Conservation (phyloP, 2,113 vertebrate species). For the Cololabis saira region DNA sequence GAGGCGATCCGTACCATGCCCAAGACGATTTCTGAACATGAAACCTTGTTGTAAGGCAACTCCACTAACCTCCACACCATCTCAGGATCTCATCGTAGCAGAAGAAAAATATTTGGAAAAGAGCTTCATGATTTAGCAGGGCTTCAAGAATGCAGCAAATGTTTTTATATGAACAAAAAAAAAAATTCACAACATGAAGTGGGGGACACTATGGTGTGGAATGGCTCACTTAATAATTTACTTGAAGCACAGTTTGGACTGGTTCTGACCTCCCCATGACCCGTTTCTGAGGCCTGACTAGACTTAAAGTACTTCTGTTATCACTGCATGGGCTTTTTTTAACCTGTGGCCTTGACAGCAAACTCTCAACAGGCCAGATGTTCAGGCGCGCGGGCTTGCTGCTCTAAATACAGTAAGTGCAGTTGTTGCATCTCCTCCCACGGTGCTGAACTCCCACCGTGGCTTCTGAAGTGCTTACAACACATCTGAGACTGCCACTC, state of each 20-base stretch:
- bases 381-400: conserved; percentile 16
- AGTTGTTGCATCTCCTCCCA: conserved; percentile 40
- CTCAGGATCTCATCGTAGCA: neutral
- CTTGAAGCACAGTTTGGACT: neutral
- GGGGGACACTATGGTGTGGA: neutral
- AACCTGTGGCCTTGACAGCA: conserved; percentile 52
- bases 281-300: conserved; percentile 8
- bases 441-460: conserved; percentile 38
- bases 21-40: no score
- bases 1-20: no score
- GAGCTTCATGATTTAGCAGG: conserved; percentile 2
- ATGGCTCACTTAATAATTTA: conserved; percentile 10
- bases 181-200: neutral
- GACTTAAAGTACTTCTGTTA: conserved; percentile 34
- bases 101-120: neutral
- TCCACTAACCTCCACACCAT: neutral
- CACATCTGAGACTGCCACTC: conserved; percentile 58
- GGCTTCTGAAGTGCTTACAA: conserved; percentile 78
- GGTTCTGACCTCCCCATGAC: conserved; percentile 29
- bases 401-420: conserved; percentile 41
- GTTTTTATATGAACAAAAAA: neutral
- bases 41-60: neutral
- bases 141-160: neutral
- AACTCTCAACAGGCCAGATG: conserved; percentile 41
- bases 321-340: conserved; percentile 49